Base-by-base conservation (phyloP, 1,140 invertebrate genomes). In the Stegodyphus dumicola region DNA sequence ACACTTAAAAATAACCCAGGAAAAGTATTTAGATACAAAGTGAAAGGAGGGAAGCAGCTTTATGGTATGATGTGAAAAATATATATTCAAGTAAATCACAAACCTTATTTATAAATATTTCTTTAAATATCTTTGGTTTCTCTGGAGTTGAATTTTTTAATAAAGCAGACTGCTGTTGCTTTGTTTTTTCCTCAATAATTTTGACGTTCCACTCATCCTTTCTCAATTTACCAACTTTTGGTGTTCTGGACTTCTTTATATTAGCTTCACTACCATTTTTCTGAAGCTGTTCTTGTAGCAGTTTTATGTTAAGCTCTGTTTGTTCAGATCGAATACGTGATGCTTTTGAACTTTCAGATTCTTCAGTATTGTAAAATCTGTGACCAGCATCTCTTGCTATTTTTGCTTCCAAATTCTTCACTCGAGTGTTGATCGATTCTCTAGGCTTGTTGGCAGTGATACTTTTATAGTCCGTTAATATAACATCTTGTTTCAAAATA, bases 171-270 rank as follows among this genome's bases (percentile, higher is more conserved):
- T 56, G 74, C 33, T 80, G 51, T 49, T 87, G 70, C 33, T 79
- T 85, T 7, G 76, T 75, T 52, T 87, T 86, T 91, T 97, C 97
- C 88, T 96, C 95, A 89, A 87, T 83, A 89, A 95, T 92, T 90
- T 95, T 94, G 6, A 97, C 93, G 90, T 97, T 97, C 96, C 96
- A 98, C 91, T 98, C 96, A 66, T 93, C 95, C 87, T 94, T 94
- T 89, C 97, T 95, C 77, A 98, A 95, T 92, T 96, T 96, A 88
- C 95, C 93, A 65, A 88, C 88, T 73, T 85, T 87, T 1, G 86
- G 87, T 48, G 64, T 18, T 71, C 54, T 69, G 49, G 18, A 18
- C 51, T 88, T 88, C 18, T 87, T 87, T 6, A 54, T 48, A 65
- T 79, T 85, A 13, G 60, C 53, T 9, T 64, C 84, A 71, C 66